phyloP scores from a whole-genome alignment of 2,113 vertebrate species.

The Suncus etruscus region DNA sequence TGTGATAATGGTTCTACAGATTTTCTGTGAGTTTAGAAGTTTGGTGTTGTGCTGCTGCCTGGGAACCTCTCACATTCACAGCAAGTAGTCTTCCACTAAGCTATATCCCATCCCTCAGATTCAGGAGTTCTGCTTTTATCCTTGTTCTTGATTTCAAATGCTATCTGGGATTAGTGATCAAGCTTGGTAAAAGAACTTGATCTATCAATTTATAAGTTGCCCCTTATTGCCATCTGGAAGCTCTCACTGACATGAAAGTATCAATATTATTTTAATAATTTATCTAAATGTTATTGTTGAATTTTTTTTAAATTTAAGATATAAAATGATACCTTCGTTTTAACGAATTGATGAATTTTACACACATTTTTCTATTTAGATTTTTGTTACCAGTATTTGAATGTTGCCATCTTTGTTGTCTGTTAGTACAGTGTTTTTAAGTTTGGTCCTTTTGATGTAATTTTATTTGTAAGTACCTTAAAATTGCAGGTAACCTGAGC shows the following conservation, averaged over 20 bases:
- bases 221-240: constrained; percentile 2
- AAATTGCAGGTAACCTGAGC: background rate
- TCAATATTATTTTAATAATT: constrained; percentile 36
- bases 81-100: too few species aligned
- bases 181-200: constrained; percentile 43
- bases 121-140: background rate
- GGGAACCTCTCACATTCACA: too few species aligned
- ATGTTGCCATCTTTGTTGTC: background rate
- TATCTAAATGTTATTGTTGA: background rate
- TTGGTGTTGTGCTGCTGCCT: background rate
- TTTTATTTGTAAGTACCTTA: constrained; percentile 12
- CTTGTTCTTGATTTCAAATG: constrained; percentile 45
- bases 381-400: constrained; percentile 30
- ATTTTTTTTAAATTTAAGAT: background rate
- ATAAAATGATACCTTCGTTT: constrained; percentile 33
- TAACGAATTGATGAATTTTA: constrained; percentile 11
- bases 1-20: constrained; percentile 34
- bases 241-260: constrained; percentile 10
- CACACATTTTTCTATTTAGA: background rate
- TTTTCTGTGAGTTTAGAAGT: constrained; percentile 2
- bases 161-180: constrained; percentile 23
- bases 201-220: background rate
- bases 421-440: constrained; percentile 41
- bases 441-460: constrained; percentile 44
- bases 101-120: too few species aligned